These are phyloP conservation scores for Drosophila anceps DNA, from an alignment of 2,888 invertebrate species.

Conservation along the genomic window DNA sequence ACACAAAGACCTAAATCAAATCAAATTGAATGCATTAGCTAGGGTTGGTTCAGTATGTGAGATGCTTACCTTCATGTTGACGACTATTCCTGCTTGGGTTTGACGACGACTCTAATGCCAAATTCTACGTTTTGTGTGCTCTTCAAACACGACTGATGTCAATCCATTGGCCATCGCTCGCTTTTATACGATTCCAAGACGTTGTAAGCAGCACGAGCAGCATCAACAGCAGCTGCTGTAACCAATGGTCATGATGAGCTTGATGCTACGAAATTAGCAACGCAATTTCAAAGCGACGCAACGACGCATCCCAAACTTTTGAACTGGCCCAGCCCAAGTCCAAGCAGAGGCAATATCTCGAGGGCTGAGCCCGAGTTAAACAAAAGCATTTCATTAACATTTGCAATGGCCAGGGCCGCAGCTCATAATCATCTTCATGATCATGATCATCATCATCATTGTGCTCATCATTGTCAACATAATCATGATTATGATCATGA, in stretches of 20 bases:
- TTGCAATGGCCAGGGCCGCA: constrained; percentile 44
- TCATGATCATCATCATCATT: not conserved
- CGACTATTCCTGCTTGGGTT: constrained; percentile 53
- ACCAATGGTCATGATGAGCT: constrained; percentile 41
- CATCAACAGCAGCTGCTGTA: constrained; percentile 25
- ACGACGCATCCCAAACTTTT: constrained; percentile 37
- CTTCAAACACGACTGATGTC: constrained; percentile 71
- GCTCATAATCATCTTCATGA: constrained; percentile 12
- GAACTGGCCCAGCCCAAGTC: constrained; percentile 2
- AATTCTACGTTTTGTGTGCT: constrained; percentile 39
- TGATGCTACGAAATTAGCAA: constrained; percentile 53
- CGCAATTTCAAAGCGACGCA: constrained; percentile 35
- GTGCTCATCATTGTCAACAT: constrained; percentile 9
- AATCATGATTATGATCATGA: constrained; percentile 10
- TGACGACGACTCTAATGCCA: constrained; percentile 40
- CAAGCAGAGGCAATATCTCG: constrained; percentile 13
- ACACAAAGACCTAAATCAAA: constrained; percentile 71
- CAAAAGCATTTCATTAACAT: constrained; percentile 77
- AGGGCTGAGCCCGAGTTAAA: constrained; percentile 27
- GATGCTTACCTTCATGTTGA: constrained; percentile 73
- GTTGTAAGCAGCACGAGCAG: constrained; percentile 25
- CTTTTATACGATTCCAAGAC: constrained; percentile 71
- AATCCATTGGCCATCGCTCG: constrained; percentile 26
- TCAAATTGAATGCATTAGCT: not conserved
- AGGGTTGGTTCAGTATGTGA: not conserved